Evolutionary conservation across 37 sponge, comb jelly and placozoan species (phyloP).

Genomic region (Diacarnus erythraeanus): DNA sequence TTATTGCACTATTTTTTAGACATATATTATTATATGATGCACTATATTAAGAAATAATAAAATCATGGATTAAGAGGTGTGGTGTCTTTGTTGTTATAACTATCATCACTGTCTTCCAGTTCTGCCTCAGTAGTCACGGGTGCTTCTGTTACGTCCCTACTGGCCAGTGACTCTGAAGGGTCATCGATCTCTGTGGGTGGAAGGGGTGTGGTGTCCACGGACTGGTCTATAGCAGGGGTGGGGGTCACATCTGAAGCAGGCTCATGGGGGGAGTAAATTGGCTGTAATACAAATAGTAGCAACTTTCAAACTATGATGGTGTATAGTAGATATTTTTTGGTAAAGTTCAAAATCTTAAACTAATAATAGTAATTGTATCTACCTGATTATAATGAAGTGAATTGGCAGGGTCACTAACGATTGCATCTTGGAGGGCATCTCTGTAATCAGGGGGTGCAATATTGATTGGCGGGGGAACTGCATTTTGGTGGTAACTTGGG

Average conservation of each 20-base stretch:
- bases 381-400: conserved; percentile 1
- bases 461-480: not conserved
- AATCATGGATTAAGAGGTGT: conserved; percentile 50
- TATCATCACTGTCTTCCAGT: not conserved
- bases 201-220: not conserved
- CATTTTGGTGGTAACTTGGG: not conserved
- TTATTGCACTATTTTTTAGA: not conserved
- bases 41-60: too few relatives aligned
- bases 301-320: too few relatives aligned
- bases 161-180: not conserved
- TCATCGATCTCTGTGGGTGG: not conserved
- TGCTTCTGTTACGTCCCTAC: not conserved
- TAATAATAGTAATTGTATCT: not conserved
- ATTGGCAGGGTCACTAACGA: not conserved
- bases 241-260: not conserved
- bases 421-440: conserved; percentile 39
- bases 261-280: too few relatives aligned
- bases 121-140: not conserved
- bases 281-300: too few relatives aligned
- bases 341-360: too few relatives aligned
- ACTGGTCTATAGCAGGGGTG: not conserved
- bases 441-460: conserved; percentile 40
- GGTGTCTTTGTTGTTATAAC: conserved; percentile 20
- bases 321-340: too few relatives aligned
- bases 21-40: too few relatives aligned